Base-by-base conservation (phyloP, 2,113 vertebrate genomes). In the Saccopteryx bilineata region DNA sequence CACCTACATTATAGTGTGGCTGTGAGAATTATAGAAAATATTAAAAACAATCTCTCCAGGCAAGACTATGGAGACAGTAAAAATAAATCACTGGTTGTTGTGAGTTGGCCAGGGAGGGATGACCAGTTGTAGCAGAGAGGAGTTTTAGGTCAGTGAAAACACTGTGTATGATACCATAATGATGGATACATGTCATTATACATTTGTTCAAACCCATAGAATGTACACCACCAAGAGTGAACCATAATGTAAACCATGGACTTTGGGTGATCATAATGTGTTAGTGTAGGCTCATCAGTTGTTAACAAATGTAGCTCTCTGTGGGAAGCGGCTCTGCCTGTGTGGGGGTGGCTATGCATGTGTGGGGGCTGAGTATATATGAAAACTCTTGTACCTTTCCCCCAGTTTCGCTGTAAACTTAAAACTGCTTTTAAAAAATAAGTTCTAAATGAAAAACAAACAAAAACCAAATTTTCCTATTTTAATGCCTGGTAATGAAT, bases 361-460 rank as follows among this genome's bases (percentile, higher is more conserved):
- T 56, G 15, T 85, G 19, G 48, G 18, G 11, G 5, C 52, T 9
- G 50, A 50, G 26, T 17, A 11, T 33, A 12, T 65, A 48, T 23
- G 65, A 39, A 33, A 79, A 95, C 79, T 72, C 56, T 72, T 48
- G 48, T n/a, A 48, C 19, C 17, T 72, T 65, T 75, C 48, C 24
- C n/a, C 61, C 31, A 71, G 18, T 19, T 71, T 78, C 71, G 46
- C 46, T 39, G 2, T 72, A 68, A 54, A 65, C 60, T 26, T 80
- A 54, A 85, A 91, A 54, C 72, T 79, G 15, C 63, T 71, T 63
- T 85, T 79, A 91, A 79, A 90, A 83, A 48, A 46, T n/a, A 21
- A 74, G 48, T 17, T 46, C 19, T 54, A 56, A 60, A 85, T 28
- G 8, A 61, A 24, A 72, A 74, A 58, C 12, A 50, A 78, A 39